Evolutionary conservation across 2,113 vertebrate species (phyloP).

Genomic region (Muntiacus muntjak): DNA sequence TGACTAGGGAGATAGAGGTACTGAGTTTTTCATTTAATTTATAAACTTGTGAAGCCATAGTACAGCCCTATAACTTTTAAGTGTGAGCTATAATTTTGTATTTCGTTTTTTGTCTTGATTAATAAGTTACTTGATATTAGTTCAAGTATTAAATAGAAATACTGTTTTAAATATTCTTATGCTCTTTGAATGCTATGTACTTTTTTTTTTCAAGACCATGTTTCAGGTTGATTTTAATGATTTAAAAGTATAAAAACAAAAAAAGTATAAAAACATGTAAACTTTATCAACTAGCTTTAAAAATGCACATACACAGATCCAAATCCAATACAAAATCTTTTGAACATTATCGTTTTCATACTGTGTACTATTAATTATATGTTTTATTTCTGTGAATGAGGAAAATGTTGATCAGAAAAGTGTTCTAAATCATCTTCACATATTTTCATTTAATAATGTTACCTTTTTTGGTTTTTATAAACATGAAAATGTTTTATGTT

Average conservation of each 20-base stretch:
- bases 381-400: not conserved
- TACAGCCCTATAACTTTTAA: not conserved
- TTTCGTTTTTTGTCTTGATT: not conserved
- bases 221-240: not conserved
- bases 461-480: not conserved
- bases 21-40: not conserved
- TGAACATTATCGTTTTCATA: not conserved
- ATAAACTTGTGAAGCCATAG: not conserved
- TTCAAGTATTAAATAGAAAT: conserved; percentile 11
- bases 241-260: not conserved
- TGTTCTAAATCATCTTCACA: not conserved
- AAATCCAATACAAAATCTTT: not conserved
- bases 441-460: conserved; percentile 10
- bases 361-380: not conserved
- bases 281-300: not conserved
- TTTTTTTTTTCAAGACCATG: not conserved
- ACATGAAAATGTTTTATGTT: not conserved
- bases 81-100: not conserved
- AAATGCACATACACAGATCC: not conserved
- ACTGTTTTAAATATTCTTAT: not conserved
- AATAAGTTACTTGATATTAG: not conserved
- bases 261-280: not conserved
- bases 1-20: not conserved
- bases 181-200: not conserved
- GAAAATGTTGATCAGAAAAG: not conserved